A percentile compares a stretch with the other conserved stretches of the same genome.
Conservation (phyloP, 2,113 vertebrate genomes). For the Poecile atricapillus region DNA sequence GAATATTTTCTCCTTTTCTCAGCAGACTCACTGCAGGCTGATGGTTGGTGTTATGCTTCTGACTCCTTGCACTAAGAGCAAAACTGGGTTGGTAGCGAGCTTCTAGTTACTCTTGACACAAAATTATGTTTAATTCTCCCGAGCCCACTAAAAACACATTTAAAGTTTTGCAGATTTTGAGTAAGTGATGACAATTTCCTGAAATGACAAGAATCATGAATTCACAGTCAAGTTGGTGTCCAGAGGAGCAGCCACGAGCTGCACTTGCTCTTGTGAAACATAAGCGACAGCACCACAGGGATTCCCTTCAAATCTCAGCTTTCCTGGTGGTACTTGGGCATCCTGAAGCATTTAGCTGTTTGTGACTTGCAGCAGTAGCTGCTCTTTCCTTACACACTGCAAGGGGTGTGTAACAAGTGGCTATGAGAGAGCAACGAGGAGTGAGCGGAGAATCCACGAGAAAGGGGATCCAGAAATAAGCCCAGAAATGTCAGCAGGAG, state of each 20-base stretch:
- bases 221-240: background rate
- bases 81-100: background rate
- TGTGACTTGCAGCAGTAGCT: background rate
- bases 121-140: background rate
- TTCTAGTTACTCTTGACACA: background rate
- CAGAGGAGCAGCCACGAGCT: background rate
- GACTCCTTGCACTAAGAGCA: background rate
- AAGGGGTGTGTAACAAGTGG: background rate
- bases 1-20: background rate
- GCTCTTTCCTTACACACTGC: background rate
- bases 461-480: background rate
- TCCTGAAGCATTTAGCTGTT: background rate
- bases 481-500: background rate
- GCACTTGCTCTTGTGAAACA: fast-evolving
- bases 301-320: background rate
- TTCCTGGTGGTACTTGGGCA: background rate
- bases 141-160: background rate
- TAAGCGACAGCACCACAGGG: fast-evolving
- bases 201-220: background rate
- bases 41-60: background rate
- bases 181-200: background rate
- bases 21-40: background rate
- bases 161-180: background rate
- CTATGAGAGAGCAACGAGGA: background rate
- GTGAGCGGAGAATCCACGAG: background rate